phyloP scores from a whole-genome alignment of 1,140 invertebrate genomes.

The Micrasema minimum region DNA sequence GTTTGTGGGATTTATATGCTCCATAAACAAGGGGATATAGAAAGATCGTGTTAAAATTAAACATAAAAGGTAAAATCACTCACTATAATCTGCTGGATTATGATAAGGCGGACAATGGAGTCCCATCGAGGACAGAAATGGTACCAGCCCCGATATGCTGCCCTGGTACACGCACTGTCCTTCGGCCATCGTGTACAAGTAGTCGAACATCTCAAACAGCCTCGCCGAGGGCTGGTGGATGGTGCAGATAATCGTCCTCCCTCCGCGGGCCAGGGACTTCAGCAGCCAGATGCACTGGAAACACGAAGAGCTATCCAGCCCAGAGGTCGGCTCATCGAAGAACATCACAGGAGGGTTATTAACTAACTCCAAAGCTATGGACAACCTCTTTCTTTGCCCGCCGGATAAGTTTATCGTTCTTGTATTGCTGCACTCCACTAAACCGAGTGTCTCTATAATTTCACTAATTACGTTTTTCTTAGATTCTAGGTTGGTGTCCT shows the following conservation, averaged over 20 bases:
- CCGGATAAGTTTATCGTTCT: slow-evolving; percentile 86
- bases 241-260: slow-evolving; percentile 93
- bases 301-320: slow-evolving; percentile 91
- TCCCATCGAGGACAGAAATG: slow-evolving; percentile 85
- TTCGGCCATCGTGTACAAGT: slow-evolving; percentile 88
- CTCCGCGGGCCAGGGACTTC: slow-evolving; percentile 81
- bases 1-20: too few species aligned
- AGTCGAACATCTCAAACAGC: slow-evolving; percentile 96
- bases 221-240: slow-evolving; percentile 97
- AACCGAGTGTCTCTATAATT: slow-evolving; percentile 83
- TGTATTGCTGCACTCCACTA: slow-evolving; percentile 80
- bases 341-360: slow-evolving; percentile 97
- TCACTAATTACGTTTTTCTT: slow-evolving; percentile 86
- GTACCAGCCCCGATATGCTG: slow-evolving; percentile 80
- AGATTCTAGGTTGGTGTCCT: slow-evolving; percentile 76
- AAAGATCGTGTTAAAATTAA: too few species aligned
- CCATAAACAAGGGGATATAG: too few species aligned
- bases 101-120: slow-evolving; percentile 93
- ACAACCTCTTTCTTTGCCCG: slow-evolving; percentile 91
- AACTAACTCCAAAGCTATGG: slow-evolving; percentile 87
- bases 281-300: slow-evolving; percentile 89
- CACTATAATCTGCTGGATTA: slow-evolving; percentile 95
- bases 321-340: slow-evolving; percentile 97
- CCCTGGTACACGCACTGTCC: slow-evolving; percentile 94
- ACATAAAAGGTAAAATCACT: slow-evolving; percentile 56